These are phyloP conservation scores for Napeogenes inachia DNA, from an alignment of 2,888 invertebrate species.

Conservation along the genomic window DNA sequence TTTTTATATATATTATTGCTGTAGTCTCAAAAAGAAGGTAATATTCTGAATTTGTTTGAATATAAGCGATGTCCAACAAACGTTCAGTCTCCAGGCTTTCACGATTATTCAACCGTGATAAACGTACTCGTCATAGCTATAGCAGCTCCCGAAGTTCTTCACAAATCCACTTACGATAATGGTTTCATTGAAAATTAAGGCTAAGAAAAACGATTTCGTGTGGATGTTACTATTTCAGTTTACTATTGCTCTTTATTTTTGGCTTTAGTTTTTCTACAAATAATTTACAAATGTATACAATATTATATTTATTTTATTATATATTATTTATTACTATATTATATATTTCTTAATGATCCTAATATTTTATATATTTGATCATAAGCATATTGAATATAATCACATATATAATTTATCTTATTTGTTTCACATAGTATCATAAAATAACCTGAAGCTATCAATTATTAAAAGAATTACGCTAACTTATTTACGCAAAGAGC, in stretches of 20 bases:
- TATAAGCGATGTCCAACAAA: constrained; percentile 25
- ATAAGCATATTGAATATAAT: too few relatives aligned
- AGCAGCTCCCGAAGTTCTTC: constrained; percentile 17
- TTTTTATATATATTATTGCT: constrained; percentile 33
- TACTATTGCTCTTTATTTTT: too few relatives aligned
- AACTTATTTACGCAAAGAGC: constrained; percentile 8
- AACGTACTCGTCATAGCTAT: constrained; percentile 23
- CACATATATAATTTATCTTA: too few relatives aligned
- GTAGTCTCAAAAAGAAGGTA: constrained; percentile 6
- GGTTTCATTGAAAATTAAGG: constrained; percentile 19
- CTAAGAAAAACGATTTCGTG: constrained; percentile 5
- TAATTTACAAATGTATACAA: too few relatives aligned
- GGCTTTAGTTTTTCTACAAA: too few relatives aligned
- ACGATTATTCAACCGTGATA: constrained; percentile 31
- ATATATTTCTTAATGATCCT: too few relatives aligned
- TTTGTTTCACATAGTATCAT: too few relatives aligned
- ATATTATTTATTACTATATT: too few relatives aligned
- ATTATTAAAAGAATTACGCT: constrained; percentile 1
- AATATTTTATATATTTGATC: too few relatives aligned
- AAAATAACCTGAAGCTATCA: background rate
- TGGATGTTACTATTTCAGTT: background rate
- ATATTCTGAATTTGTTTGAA: constrained; percentile 22
- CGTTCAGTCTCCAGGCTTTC: constrained; percentile 25
- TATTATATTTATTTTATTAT: too few relatives aligned
- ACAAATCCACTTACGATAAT: constrained; percentile 25